Conservation (phyloP, 2,888 invertebrate species). For the Acleris cristana region DNA sequence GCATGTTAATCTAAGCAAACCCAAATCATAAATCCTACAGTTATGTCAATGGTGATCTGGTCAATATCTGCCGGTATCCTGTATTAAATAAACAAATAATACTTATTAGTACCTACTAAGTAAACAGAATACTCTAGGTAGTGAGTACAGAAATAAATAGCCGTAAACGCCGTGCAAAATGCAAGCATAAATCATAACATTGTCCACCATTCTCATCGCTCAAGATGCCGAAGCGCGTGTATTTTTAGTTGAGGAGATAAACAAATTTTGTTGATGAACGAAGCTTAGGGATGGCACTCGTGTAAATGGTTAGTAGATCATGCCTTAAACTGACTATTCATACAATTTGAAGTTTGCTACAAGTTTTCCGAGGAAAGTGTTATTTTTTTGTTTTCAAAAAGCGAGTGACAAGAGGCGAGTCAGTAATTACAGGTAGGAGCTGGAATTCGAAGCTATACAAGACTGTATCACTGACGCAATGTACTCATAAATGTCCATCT, state of each 20-base stretch:
- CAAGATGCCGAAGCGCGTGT: slow-evolving; percentile 6
- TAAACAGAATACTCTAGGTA: neutral
- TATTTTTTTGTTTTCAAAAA: no score
- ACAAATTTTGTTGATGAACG: slow-evolving; percentile 31
- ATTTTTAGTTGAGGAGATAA: slow-evolving; percentile 24
- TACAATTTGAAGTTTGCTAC: neutral
- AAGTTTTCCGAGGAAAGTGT: no score
- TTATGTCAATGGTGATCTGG: no score
- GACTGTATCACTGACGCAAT: no score
- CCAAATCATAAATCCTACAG: no score
- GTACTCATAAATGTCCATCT: no score
- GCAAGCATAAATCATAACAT: slow-evolving; percentile 20
- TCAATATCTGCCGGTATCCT: no score
- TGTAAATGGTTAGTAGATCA: neutral
- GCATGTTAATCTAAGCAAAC: no score
- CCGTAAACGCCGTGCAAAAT: slow-evolving; percentile 15
- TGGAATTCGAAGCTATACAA: no score
- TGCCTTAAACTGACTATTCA: neutral
- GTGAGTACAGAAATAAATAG: neutral
- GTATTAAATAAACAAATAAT: no score
- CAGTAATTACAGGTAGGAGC: no score
- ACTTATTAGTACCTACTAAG: neutral
- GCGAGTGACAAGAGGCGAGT: no score
- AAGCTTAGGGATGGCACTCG: slow-evolving; percentile 14
- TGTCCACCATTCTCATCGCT: slow-evolving; percentile 24